phyloP scores from a whole-genome alignment of 2,888 invertebrate genomes.

The Mimachlamys varia region DNA sequence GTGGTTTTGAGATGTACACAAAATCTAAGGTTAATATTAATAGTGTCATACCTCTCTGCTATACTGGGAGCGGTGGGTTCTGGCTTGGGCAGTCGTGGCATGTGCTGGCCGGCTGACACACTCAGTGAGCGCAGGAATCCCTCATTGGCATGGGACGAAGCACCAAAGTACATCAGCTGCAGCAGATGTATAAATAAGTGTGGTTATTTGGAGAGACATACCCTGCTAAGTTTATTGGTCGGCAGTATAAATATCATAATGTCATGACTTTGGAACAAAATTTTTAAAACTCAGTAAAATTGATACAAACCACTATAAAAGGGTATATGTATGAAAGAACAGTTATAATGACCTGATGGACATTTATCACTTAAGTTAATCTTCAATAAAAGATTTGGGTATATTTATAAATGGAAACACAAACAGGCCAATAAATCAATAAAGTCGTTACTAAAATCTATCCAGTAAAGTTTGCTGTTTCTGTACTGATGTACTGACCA shows the following conservation, averaged over 20 bases:
- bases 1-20: no score
- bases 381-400: no score
- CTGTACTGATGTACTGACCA: slow-evolving; percentile 67
- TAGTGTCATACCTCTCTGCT: slow-evolving; percentile 46
- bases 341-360: no score
- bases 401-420: no score
- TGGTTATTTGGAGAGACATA: not conserved
- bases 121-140: slow-evolving; percentile 80
- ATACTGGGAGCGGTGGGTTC: slow-evolving; percentile 52
- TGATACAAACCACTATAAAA: not conserved
- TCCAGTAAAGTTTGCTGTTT: not conserved
- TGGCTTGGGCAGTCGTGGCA: slow-evolving; percentile 72
- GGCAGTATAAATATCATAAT: no score
- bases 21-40: no score
- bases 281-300: no score
- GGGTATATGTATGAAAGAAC: no score
- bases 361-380: no score
- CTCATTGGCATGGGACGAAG: slow-evolving; percentile 73
- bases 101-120: slow-evolving; percentile 76
- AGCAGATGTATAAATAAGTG: slow-evolving; percentile 46
- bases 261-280: no score
- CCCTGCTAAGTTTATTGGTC: no score
- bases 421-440: no score
- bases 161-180: slow-evolving; percentile 79
- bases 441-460: not conserved